phyloP scores from a whole-genome alignment of 1,140 invertebrate species.

The Diprion similis region DNA sequence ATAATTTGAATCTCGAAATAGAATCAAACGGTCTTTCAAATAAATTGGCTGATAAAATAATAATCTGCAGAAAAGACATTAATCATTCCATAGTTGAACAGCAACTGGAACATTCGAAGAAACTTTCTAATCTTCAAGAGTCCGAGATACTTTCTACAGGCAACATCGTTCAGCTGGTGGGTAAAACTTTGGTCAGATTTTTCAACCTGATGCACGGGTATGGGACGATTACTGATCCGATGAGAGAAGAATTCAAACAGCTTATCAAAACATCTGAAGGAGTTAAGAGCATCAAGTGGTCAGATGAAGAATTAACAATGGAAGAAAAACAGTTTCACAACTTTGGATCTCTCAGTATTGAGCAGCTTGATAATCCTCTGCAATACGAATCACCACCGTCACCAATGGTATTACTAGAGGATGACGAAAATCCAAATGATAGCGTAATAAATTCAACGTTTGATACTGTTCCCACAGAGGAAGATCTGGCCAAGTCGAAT shows the following conservation, averaged over 20 bases:
- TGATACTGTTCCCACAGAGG: conserved; percentile 24
- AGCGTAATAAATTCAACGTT: conserved; percentile 35
- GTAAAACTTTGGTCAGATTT: conserved; percentile 47
- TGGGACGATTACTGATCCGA: conserved; percentile 47
- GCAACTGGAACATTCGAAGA: conserved; percentile 49
- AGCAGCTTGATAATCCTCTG: conserved; percentile 33
- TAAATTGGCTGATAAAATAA: conserved; percentile 35
- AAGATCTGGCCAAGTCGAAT: conserved; percentile 9
- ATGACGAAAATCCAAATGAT: conserved; percentile 25
- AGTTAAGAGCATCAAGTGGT: conserved; percentile 59
- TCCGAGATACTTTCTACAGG: conserved; percentile 49
- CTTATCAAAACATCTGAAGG: conserved; percentile 56
- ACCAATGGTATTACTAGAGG: neutral
- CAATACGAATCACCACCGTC: conserved; percentile 38
- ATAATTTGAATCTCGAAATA: conserved; percentile 32
- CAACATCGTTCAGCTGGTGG: conserved; percentile 46
- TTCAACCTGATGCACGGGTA: conserved; percentile 48
- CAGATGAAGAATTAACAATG: conserved; percentile 38
- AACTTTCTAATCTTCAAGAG: conserved; percentile 47
- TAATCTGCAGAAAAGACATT: conserved; percentile 35
- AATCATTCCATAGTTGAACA: conserved; percentile 39
- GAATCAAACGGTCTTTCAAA: conserved; percentile 37
- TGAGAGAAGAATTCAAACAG: conserved; percentile 53
- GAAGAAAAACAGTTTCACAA: conserved; percentile 43
- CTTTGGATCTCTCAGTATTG: conserved; percentile 40